Percentiles rank a stretch among this genome's conserved stretches.
Evolutionary conservation across 2,888 invertebrate genomes (phyloP).

Genomic region (Luperina nickerlii): DNA sequence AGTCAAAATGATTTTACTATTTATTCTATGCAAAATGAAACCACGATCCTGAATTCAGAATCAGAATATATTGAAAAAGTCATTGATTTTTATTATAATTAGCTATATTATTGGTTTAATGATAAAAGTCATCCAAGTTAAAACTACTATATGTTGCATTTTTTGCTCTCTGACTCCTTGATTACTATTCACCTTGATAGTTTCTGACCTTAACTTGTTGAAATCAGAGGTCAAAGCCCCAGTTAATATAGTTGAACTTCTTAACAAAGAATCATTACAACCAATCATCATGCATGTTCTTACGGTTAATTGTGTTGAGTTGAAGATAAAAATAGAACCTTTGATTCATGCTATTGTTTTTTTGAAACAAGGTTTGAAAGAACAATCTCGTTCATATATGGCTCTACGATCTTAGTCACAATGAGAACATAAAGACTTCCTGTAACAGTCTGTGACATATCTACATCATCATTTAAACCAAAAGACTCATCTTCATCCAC

Average conservation of each 20-base stretch:
- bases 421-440: slow-evolving; percentile 4
- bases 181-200: slow-evolving; percentile 1
- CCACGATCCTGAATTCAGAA: background rate
- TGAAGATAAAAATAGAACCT: slow-evolving; percentile 34
- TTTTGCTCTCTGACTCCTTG: background rate
- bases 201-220: slow-evolving; percentile 1
- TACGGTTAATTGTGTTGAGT: slow-evolving; percentile 13
- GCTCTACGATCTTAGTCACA: background rate
- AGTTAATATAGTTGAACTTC: slow-evolving; percentile 34
- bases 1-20: background rate
- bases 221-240: slow-evolving; percentile 28
- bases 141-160: background rate
- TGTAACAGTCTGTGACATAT: background rate
- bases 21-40: background rate
- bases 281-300: slow-evolving; percentile 29
- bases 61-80: background rate
- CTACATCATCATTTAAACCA: background rate
- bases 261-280: slow-evolving; percentile 44
- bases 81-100: background rate
- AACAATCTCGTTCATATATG: slow-evolving; percentile 7
- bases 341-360: slow-evolving; percentile 9
- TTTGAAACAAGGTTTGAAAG: background rate
- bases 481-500: background rate
- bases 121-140: background rate
- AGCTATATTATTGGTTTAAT: background rate